Evolutionary conservation across 37 sponge, comb jelly and placozoan genomes (phyloP), one percentile per base, ranked within the genome.

Genomic region (Geodia barretti): DNA sequence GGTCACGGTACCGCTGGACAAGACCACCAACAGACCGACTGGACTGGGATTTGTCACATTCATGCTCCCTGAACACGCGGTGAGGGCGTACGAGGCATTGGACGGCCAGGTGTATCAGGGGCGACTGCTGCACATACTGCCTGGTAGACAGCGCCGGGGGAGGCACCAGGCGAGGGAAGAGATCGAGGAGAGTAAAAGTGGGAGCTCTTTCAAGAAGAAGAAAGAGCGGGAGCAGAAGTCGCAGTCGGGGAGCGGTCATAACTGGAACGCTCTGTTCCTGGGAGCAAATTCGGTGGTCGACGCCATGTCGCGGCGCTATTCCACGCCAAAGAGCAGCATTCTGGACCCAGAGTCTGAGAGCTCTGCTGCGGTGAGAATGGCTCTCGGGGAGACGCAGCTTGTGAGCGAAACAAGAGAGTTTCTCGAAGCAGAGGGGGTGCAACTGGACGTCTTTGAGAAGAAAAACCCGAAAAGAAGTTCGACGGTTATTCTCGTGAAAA

Each of bases 181-280:
- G 21, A 40, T 29, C 1, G 30, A 21, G 32, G 63, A 77, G 19
- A 47, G 11, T 47, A 14, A 14, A 17, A 14, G 14, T 14, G 19
- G 26, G 0, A 43, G 60, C 3, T 87, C 86, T 20, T 91, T 39
- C 65, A 98, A 98, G 90, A 87, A 85, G 79, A 91, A 87, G 84
- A 91, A 89, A 35, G 82, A 90, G 84, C 70, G 72, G 66, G 81
- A 95, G 77, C 36, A 79, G 72, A 93, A 87, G 47, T 59, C 68
- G 0, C 76, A 83, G 41, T 84, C 91, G 59, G 85, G 84, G 30
- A 85, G 81, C 37, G 42, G 76, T 21, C 86, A 91, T 58, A 94
- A 94, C 65, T 98, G 99, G 99, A 98, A 98, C 81, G 76, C 95
- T 1, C 86, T 98, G 17, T 98, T 98, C 74, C 83, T 98, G 39